A percentile compares a stretch with the other conserved stretches of the same genome.
phyloP scores from a whole-genome alignment of 2,113 vertebrate genomes.

The Rynchops niger region DNA sequence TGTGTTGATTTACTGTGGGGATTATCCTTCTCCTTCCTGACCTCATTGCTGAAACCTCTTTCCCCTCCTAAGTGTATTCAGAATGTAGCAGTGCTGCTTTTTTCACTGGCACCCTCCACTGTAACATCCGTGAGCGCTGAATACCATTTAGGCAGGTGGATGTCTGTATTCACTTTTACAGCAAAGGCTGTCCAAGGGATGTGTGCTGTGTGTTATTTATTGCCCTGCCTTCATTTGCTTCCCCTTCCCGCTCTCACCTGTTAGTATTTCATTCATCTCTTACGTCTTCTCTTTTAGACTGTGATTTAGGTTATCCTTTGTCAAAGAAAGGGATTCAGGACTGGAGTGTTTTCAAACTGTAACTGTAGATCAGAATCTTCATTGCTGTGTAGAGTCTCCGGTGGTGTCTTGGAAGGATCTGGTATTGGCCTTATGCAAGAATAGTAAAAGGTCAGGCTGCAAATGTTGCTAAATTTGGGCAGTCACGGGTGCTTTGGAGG shows the following conservation, averaged over 20 bases:
- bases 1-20: neutral
- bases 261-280: neutral
- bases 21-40: neutral
- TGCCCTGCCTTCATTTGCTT: neutral
- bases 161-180: neutral
- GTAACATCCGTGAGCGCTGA: accelerated
- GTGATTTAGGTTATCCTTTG: neutral
- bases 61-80: neutral
- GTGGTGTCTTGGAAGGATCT: neutral
- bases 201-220: neutral
- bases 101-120: neutral
- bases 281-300: neutral
- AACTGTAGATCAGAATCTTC: neutral
- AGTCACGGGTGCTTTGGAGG: neutral
- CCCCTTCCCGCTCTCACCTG: neutral
- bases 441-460: neutral
- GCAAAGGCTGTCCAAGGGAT: neutral
- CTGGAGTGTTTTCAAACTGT: neutral
- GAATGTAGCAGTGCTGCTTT: neutral
- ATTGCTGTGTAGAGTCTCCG: accelerated
- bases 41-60: neutral
- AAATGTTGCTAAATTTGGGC: neutral
- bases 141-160: neutral
- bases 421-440: neutral
- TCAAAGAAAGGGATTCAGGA: neutral